These are phyloP conservation scores for Cochlearius cochlearius DNA, from an alignment of 2,113 vertebrate species.

Conservation along the genomic window DNA sequence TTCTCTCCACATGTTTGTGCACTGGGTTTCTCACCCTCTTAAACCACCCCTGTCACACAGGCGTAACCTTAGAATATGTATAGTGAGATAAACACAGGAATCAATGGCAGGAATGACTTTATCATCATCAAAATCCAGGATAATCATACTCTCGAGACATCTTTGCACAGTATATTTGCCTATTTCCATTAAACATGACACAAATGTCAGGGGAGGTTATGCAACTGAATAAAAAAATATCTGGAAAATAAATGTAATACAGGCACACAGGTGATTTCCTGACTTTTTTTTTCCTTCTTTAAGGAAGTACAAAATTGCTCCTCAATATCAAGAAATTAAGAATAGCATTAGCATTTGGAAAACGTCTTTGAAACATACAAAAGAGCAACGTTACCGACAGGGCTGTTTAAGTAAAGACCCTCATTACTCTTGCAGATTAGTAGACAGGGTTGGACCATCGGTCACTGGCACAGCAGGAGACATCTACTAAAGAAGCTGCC, in stretches of 20 bases:
- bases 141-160: not conserved
- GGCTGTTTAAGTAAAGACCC: not conserved
- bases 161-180: not conserved
- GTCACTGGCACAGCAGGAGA: not conserved
- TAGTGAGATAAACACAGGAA: not conserved
- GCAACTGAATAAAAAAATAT: not conserved
- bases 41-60: not conserved
- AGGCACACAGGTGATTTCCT: not conserved
- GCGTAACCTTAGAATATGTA: not conserved
- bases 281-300: not conserved
- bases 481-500: not conserved
- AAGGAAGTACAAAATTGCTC: not conserved
- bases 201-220: not conserved
- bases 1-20: not conserved
- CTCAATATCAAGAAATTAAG: not conserved
- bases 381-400: not conserved
- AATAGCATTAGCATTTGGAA: not conserved
- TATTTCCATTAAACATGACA: slow-evolving; percentile 8
- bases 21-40: not conserved
- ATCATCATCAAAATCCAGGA: not conserved
- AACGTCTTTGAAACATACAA: not conserved
- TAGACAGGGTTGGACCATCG: not conserved
- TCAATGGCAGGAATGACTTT: not conserved
- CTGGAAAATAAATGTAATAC: not conserved
- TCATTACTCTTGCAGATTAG: not conserved